A percentile compares a stretch with the other conserved stretches of the same genome.
Evolutionary conservation across 2,888 invertebrate species (phyloP).

Genomic region (Allygus modestus): DNA sequence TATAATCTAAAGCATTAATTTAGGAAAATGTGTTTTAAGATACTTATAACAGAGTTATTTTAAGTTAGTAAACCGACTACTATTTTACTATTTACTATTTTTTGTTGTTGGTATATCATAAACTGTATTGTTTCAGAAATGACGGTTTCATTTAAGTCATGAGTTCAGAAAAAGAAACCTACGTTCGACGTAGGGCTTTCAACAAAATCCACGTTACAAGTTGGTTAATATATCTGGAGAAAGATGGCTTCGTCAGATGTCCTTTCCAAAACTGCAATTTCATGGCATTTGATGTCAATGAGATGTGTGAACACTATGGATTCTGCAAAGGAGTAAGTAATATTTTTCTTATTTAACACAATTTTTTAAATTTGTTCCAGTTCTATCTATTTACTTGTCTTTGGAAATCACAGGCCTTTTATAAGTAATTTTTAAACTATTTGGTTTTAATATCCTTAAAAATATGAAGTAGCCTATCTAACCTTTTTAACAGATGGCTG

Average conservation of each 20-base stretch:
- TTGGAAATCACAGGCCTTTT: no score
- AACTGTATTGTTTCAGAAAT: background rate
- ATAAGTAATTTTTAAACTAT: no score
- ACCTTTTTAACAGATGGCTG: no score
- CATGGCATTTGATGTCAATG: conserved; percentile 69
- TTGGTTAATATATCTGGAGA: conserved; percentile 69
- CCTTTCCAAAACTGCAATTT: conserved; percentile 70
- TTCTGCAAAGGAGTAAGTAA: conserved; percentile 64
- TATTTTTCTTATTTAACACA: conserved; percentile 2
- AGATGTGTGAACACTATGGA: conserved; percentile 69
- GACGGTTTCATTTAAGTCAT: background rate
- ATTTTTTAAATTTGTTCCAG: background rate
- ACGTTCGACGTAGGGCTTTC: conserved; percentile 50
- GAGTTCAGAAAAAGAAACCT: conserved; percentile 30
- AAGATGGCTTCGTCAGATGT: conserved; percentile 69
- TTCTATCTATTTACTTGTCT: background rate
- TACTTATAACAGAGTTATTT: no score
- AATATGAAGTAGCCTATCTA: no score
- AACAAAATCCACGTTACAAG: conserved; percentile 67
- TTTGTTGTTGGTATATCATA: no score
- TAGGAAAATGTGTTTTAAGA: no score
- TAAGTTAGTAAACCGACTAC: no score
- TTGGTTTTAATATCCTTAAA: no score
- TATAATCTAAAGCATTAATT: no score
- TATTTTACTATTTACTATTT: no score